A percentile compares a stretch with the other conserved stretches of the same genome.
Evolutionary conservation across 2,888 invertebrate species (phyloP).

Genomic region (Eupeodes luniger): DNA sequence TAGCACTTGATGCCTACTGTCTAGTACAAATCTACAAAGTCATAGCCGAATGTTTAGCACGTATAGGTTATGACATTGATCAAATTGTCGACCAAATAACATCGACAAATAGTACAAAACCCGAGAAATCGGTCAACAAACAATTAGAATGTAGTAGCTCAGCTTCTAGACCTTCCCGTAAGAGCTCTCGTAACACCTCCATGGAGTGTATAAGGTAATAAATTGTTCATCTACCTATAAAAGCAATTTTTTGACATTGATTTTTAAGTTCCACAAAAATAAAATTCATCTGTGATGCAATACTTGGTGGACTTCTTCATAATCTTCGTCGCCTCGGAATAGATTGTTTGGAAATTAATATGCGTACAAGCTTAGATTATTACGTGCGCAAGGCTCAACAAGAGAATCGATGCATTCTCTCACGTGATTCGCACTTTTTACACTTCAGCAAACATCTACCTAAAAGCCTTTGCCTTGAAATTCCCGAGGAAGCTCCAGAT

Average conservation of each 20-base stretch:
- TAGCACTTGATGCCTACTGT: conserved; percentile 94
- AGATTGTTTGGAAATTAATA: conserved; percentile 52
- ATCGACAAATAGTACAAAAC: conserved; percentile 65
- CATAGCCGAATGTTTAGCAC: conserved; percentile 82
- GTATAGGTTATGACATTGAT: conserved; percentile 81
- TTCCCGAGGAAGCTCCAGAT: conserved; percentile 55
- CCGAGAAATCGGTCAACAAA: conserved; percentile 58
- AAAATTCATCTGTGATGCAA: conserved; percentile 66
- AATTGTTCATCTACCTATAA: background rate
- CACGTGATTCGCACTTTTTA: conserved; percentile 51
- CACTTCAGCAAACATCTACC: conserved; percentile 51
- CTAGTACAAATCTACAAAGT: conserved; percentile 91
- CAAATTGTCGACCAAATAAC: conserved; percentile 72
- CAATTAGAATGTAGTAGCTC: conserved; percentile 48
- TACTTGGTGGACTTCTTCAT: conserved; percentile 58
- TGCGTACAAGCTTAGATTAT: conserved; percentile 38
- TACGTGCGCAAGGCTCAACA: conserved; percentile 42
- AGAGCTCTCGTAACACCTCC: conserved; percentile 32
- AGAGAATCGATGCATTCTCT: conserved; percentile 59
- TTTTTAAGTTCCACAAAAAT: conserved; percentile 55
- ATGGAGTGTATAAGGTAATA: conserved; percentile 45
- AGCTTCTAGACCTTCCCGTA: conserved; percentile 34
- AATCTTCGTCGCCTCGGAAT: conserved; percentile 63
- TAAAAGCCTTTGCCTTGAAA: conserved; percentile 54
- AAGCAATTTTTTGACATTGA: background rate